Evolutionary conservation across 2,888 invertebrate genomes (phyloP).

Genomic region (Epistrophe grossulariae): DNA sequence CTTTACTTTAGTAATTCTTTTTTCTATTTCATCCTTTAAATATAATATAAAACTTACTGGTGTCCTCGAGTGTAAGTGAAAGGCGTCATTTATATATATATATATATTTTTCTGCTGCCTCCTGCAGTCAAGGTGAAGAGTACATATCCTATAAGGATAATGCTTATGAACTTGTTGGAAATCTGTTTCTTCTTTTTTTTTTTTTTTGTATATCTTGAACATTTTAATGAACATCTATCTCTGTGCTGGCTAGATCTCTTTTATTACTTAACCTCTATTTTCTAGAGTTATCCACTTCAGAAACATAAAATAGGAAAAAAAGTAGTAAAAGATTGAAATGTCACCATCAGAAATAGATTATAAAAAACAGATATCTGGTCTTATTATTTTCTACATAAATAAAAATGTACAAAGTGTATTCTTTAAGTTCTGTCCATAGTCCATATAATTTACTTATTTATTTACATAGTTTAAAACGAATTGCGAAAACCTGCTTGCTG

Average conservation of each 20-base stretch:
- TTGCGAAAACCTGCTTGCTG: background rate
- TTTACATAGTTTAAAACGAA: background rate
- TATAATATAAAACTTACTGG: background rate
- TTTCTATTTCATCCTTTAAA: background rate
- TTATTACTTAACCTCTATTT: conserved; percentile 26
- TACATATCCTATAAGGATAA: conserved; percentile 37
- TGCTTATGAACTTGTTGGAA: conserved; percentile 42
- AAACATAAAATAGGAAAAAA: background rate
- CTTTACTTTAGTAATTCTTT: background rate
- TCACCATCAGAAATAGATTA: conserved; percentile 1
- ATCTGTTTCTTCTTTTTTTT: conserved; percentile 1
- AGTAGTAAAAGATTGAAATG: background rate
- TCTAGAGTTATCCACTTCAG: conserved; percentile 9
- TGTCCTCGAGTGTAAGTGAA: conserved; percentile 39
- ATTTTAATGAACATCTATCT: conserved; percentile 27
- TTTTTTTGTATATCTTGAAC: background rate
- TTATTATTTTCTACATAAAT: background rate
- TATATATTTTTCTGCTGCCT: background rate
- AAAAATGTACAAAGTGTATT: background rate
- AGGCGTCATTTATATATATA: conserved; percentile 26
- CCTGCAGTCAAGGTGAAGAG: conserved; percentile 47
- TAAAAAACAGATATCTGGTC: background rate
- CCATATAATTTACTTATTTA: too few relatives aligned
- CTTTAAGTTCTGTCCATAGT: background rate
- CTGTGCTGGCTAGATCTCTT: background rate